Percentiles rank a stretch among this genome's conserved stretches.
Conservation (phyloP, 2,797 vertebrate species). For the Ceryle rudis region DNA sequence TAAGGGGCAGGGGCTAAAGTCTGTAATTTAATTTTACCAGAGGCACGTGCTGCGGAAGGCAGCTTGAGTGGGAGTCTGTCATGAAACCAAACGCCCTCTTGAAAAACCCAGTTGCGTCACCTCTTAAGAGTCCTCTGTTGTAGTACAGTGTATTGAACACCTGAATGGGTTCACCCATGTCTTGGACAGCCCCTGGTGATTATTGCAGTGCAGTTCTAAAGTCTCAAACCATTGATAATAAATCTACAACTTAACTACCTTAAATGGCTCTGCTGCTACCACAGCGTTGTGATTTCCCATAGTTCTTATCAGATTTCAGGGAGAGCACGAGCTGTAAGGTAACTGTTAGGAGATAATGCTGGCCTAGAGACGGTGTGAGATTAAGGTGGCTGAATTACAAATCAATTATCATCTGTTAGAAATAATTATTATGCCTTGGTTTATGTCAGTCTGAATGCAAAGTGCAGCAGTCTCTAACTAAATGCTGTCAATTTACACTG, state of each 20-base stretch:
- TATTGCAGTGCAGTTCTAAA: background rate
- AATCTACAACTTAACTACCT: background rate
- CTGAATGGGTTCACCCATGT: background rate
- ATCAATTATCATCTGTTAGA: background rate
- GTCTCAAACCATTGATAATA: background rate
- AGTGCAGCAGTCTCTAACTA: background rate
- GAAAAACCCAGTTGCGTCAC: background rate
- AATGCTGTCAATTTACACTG: background rate
- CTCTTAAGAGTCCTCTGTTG: background rate
- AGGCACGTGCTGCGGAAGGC: background rate
- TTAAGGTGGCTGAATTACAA: background rate
- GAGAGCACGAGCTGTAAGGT: background rate
- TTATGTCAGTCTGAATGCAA: background rate
- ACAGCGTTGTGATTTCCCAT: background rate
- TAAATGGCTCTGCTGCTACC: background rate
- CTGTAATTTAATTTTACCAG: background rate
- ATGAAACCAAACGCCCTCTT: background rate
- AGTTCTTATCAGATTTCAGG: background rate
- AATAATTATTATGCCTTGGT: background rate
- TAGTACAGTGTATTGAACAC: background rate
- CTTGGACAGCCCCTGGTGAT: background rate
- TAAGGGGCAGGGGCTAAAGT: rapidly evolving
- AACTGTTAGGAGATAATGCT: background rate
- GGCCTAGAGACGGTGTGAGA: background rate
- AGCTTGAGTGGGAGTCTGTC: background rate